Percentiles rank a stretch among this genome's conserved stretches.
Conservation (phyloP, 2,113 vertebrate genomes). For the Pholis gunnellus region DNA sequence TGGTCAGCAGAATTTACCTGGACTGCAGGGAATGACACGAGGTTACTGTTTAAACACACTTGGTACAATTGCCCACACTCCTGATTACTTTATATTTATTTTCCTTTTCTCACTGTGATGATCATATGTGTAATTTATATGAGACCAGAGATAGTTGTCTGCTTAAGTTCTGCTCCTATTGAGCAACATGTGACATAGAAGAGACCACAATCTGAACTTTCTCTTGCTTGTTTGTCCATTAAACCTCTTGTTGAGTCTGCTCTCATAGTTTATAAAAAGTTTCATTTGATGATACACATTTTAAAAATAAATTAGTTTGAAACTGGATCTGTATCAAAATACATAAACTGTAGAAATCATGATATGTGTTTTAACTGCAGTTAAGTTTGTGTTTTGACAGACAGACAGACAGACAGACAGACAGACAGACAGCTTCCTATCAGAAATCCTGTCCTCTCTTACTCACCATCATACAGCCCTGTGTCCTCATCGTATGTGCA, state of each 20-base stretch:
- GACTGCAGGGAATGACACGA: conserved; percentile 75
- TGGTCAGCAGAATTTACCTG: conserved; percentile 89
- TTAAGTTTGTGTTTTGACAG: background rate
- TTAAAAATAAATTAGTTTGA: background rate
- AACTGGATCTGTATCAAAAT: background rate
- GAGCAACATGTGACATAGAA: background rate
- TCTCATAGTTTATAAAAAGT: background rate
- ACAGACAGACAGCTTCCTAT: background rate
- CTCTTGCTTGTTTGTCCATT: background rate
- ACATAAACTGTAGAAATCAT: background rate
- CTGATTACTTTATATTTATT: background rate
- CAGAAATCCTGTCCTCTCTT: background rate
- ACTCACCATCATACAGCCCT: conserved; percentile 85
- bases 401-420: background rate
- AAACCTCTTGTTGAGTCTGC: background rate
- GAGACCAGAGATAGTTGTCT: background rate
- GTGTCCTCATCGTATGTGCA: conserved; percentile 83
- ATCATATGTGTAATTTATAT: background rate
- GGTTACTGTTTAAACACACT: background rate
- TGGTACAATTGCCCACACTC: background rate
- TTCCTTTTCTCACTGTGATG: conserved; percentile 1
- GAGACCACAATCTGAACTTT: background rate
- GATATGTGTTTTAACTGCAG: background rate
- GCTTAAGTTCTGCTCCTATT: background rate
- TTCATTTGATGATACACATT: background rate